These are phyloP conservation scores for Linyphia triangularis DNA, from an alignment of 2,888 invertebrate genomes.

Conservation along the genomic window DNA sequence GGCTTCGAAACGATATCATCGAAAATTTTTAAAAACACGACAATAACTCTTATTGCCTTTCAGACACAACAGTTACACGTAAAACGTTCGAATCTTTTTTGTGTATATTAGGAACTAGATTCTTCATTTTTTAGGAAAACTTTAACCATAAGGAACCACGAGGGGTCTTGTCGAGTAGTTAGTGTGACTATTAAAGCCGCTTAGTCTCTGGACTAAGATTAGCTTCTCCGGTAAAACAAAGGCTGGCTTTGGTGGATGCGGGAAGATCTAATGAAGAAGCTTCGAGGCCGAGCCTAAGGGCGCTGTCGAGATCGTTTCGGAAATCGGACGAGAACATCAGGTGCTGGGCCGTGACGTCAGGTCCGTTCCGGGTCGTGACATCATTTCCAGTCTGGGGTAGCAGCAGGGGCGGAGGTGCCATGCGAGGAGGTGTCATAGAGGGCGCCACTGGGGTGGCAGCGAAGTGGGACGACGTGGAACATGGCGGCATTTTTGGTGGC, in stretches of 20 bases:
- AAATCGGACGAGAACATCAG: conserved; percentile 72
- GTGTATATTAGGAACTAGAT: conserved; percentile 54
- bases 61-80: conserved; percentile 41
- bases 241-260: conserved; percentile 67
- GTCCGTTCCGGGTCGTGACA: conserved; percentile 60
- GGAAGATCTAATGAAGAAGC: conserved; percentile 70
- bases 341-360: conserved; percentile 67
- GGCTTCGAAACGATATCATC: conserved; percentile 41
- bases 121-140: conserved; percentile 63
- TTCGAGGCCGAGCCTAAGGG: conserved; percentile 73
- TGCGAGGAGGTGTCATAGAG: conserved; percentile 68
- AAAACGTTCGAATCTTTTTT: conserved; percentile 52
- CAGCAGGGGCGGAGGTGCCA: conserved; percentile 67
- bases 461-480: conserved; percentile 68
- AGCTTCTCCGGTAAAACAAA: conserved; percentile 73
- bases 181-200: conserved; percentile 55
- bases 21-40: conserved; percentile 50
- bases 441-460: conserved; percentile 70
- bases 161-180: not conserved
- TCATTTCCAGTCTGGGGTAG: conserved; percentile 70
- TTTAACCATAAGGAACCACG: conserved; percentile 51
- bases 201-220: conserved; percentile 74
- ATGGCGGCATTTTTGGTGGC: conserved; percentile 44
- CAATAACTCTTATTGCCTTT: conserved; percentile 60
- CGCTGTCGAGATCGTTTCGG: conserved; percentile 66